phyloP scores from a whole-genome alignment of 2,113 vertebrate genomes.

The Limnothrissa miodon region DNA sequence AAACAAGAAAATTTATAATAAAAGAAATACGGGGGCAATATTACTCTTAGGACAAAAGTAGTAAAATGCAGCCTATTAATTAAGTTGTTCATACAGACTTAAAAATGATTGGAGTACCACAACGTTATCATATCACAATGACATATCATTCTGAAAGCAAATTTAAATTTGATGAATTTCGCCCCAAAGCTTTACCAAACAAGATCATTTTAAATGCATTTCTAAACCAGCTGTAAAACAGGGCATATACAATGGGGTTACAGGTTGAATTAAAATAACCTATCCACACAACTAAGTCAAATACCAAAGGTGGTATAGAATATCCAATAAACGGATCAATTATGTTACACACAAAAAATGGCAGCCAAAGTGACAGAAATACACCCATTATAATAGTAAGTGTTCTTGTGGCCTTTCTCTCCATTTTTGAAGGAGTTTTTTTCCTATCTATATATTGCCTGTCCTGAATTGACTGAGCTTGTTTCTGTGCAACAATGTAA shows the following conservation, averaged over 20 bases:
- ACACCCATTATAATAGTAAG: background rate
- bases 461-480: conserved; percentile 65
- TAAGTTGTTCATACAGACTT: background rate
- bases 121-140: background rate
- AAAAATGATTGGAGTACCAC: background rate
- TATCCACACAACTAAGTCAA: conserved; percentile 72
- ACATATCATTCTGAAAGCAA: conserved; percentile 59
- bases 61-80: too few relatives aligned
- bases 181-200: conserved; percentile 70
- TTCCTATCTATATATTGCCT: background rate
- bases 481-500: background rate
- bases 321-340: background rate
- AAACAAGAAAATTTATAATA: too few relatives aligned
- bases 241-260: conserved; percentile 78
- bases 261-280: conserved; percentile 79
- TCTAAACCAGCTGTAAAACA: conserved; percentile 78
- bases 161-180: conserved; percentile 64
- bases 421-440: conserved; percentile 46
- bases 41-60: too few relatives aligned
- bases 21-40: too few relatives aligned
- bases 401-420: conserved; percentile 66
- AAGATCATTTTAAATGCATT: conserved; percentile 73
- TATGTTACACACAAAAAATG: background rate
- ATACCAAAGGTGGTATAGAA: background rate
- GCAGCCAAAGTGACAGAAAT: background rate